phyloP scores from a whole-genome alignment of 1,140 invertebrate species.

The Neodiprion virginianus region DNA sequence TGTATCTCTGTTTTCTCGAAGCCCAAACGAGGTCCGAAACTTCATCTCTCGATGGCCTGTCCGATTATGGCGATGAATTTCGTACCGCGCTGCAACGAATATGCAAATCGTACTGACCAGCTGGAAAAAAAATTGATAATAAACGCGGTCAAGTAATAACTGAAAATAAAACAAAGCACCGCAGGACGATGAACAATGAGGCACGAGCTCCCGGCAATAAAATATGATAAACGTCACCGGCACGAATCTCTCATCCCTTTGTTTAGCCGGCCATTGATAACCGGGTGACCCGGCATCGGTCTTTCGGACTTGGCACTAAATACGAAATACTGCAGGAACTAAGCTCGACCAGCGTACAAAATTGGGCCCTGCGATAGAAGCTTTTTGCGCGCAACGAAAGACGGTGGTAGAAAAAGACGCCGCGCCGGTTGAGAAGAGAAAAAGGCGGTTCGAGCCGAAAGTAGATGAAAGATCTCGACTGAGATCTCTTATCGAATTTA shows the following conservation, averaged over 20 bases:
- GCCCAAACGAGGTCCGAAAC: too few relatives aligned
- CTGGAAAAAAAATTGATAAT: constrained; percentile 13
- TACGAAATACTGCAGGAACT: not conserved
- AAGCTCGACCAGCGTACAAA: not conserved
- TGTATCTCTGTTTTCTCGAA: too few relatives aligned
- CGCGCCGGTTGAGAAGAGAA: not conserved
- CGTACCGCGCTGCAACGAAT: not conserved
- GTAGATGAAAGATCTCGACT: too few relatives aligned
- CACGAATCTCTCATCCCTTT: constrained; percentile 36
- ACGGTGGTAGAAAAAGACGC: not conserved
- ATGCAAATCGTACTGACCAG: not conserved
- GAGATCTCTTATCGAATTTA: too few relatives aligned
- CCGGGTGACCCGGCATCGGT: not conserved
- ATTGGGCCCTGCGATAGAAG: not conserved
- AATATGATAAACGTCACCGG: constrained; percentile 52
- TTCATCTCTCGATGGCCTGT: too few relatives aligned
- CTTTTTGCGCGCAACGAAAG: not conserved
- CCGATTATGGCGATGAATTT: not conserved
- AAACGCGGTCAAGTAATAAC: constrained; percentile 40
- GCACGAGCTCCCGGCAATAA: constrained; percentile 42
- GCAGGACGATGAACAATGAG: constrained; percentile 41
- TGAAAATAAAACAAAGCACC: constrained; percentile 42
- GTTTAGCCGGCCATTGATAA: constrained; percentile 22
- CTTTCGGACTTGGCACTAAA: not conserved
- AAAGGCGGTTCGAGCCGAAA: too few relatives aligned